A percentile compares a stretch with the other conserved stretches of the same genome.
Evolutionary conservation across 2,797 vertebrate genomes (phyloP).

Genomic region (Acanthurus tractus): DNA sequence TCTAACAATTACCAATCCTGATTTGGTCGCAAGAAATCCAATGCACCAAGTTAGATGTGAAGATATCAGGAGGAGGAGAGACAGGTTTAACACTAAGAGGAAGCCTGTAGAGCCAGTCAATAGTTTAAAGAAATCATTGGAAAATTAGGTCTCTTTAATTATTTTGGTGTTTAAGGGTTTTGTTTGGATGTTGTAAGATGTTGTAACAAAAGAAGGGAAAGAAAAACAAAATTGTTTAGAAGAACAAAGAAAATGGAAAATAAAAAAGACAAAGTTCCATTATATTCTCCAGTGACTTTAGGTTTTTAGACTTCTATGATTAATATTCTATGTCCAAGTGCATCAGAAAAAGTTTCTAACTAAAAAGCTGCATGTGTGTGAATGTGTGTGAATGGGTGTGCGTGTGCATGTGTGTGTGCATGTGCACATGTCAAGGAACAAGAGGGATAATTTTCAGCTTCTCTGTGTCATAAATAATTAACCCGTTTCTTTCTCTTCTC

Average conservation of each 20-base stretch:
- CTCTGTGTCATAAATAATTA: constrained; percentile 48
- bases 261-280: too few relatives aligned
- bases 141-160: too few relatives aligned
- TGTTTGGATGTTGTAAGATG: too few relatives aligned
- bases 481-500: constrained; percentile 23
- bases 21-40: too few relatives aligned
- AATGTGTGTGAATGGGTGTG: background rate
- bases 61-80: too few relatives aligned
- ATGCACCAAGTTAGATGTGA: too few relatives aligned
- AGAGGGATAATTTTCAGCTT: constrained; percentile 10
- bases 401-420: background rate
- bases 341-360: constrained; percentile 16
- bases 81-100: too few relatives aligned
- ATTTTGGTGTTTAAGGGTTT: too few relatives aligned
- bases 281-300: too few relatives aligned
- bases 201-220: background rate
- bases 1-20: too few relatives aligned
- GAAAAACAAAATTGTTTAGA: background rate
- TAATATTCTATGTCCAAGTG: constrained; percentile 31
- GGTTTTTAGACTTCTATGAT: constrained; percentile 24
- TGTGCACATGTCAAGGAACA: background rate
- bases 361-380: background rate
- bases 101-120: too few relatives aligned
- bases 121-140: too few relatives aligned
- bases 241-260: background rate